Conservation (phyloP, 2,888 invertebrate species). For the Thereva nobilitata region DNA sequence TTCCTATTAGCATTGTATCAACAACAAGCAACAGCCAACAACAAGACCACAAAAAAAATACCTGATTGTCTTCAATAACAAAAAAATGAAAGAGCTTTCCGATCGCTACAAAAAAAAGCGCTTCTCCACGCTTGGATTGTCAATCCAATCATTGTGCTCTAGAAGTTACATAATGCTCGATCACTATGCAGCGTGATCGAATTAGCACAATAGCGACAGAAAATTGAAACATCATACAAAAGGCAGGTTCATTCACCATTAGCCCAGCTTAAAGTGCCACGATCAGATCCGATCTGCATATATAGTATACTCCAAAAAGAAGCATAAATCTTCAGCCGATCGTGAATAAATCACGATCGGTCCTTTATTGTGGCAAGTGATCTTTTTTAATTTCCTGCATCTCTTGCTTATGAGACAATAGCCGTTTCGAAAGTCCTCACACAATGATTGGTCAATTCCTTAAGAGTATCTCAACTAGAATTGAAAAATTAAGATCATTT, state of each 20-base stretch:
- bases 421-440: conserved; percentile 20
- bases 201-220: conserved; percentile 32
- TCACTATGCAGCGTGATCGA: conserved; percentile 31
- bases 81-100: conserved; percentile 11
- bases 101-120: background rate
- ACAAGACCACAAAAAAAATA: background rate
- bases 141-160: conserved; percentile 30
- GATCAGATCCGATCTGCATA: conserved; percentile 16
- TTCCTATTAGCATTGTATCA: conserved; percentile 27
- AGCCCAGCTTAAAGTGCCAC: conserved; percentile 1
- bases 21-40: conserved; percentile 18
- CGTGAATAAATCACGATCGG: conserved; percentile 22
- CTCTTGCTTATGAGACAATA: conserved; percentile 19
- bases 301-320: background rate
- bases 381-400: conserved; percentile 26
- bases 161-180: conserved; percentile 27
- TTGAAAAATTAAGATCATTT: conserved; percentile 22
- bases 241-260: conserved; percentile 31
- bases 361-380: conserved; percentile 1
- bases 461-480: background rate
- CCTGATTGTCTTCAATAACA: conserved; percentile 13
- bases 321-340: background rate
- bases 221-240: conserved; percentile 33
- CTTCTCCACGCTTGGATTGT: conserved; percentile 23
- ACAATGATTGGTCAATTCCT: conserved; percentile 19